These are phyloP conservation scores for Aurelia coerulea DNA, from an alignment of 30 jellyfish, hydroid and myxozoan species.

Conservation along the genomic window DNA sequence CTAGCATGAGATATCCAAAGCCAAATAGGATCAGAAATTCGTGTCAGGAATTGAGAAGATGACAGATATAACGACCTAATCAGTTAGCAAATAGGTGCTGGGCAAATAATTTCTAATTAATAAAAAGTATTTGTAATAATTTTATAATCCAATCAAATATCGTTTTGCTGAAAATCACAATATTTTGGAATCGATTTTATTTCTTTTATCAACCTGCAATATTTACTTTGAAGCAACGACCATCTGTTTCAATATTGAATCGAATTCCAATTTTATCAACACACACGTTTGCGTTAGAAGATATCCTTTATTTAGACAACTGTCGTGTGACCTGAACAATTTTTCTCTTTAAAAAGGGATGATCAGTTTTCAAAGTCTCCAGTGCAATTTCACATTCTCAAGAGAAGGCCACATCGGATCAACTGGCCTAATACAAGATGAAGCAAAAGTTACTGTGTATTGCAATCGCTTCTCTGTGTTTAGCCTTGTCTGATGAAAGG, in stretches of 20 bases:
- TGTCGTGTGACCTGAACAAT: neutral
- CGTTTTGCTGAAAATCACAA: neutral
- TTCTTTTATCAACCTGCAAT: neutral
- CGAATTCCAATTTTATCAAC: neutral
- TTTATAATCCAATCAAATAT: neutral
- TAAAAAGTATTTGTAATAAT: neutral
- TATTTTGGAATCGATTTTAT: slow-evolving; percentile 1
- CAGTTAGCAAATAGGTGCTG: neutral
- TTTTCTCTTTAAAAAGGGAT: neutral
- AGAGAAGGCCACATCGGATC: neutral
- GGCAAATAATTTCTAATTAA: neutral
- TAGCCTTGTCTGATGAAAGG: no score
- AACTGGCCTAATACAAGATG: no score
- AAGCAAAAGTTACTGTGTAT: no score
- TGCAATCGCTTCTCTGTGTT: no score
- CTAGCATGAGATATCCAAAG: no score
- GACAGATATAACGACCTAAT: neutral
- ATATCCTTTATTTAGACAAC: slow-evolving; percentile 4
- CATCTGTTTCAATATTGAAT: slow-evolving; percentile 31
- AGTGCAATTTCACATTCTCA: slow-evolving; percentile 10
- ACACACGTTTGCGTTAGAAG: neutral
- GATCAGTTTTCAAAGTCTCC: neutral
- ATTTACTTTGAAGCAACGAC: neutral
- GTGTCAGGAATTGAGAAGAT: no score
- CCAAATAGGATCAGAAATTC: no score